Base-by-base conservation (phyloP, 2,888 invertebrate species). In the Brassicogethes aeneus region DNA sequence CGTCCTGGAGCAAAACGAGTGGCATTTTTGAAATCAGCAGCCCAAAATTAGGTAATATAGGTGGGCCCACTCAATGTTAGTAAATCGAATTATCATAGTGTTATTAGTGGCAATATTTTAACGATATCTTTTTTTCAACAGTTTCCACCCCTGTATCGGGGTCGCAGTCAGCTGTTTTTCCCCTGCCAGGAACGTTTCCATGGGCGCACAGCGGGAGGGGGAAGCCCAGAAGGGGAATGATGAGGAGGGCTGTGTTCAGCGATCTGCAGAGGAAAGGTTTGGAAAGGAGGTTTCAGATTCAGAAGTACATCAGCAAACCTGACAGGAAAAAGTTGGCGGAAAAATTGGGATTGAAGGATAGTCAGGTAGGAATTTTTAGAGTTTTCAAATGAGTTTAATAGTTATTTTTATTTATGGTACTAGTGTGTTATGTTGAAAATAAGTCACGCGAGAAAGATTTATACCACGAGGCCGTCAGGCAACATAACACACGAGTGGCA, bases 291-390 rank as follows among this genome's bases (percentile, higher is more conserved):
- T 97, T 97, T 72, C 92, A 93, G 67, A 82, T 92, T 38, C 96
- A 96, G 70, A 96, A 96, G 69, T 97, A 97, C 72, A 97, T 97
- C 67, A 94, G 93, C 62, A 97, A 97, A 66, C 96, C 96, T 0
- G 97, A 97, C 68, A 76, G 97, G 66, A 96, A 95, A 76, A 94
- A 95, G 61, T 71, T 97, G 47, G 96, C 97, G 0, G 94, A 94
- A 65, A 91, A 94, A 66, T 75, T 97, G 37, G 95, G 94, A 7
- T 76, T 97, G 8, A 96, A 96, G 65, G 96, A 97, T 62, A 95
- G 95, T 50, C 96, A 96, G 86, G 96, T 95, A 59, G 72, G 75
- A 49, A 31, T 13, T 7, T 7, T 23, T 23, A 23, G 23, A 23
- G 23, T 23, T n/a, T n/a, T n/a, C n/a, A n/a, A n/a, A n/a, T n/a